Base-by-base conservation (phyloP, 2,888 invertebrate genomes). In the Philopedon plagiatum region DNA sequence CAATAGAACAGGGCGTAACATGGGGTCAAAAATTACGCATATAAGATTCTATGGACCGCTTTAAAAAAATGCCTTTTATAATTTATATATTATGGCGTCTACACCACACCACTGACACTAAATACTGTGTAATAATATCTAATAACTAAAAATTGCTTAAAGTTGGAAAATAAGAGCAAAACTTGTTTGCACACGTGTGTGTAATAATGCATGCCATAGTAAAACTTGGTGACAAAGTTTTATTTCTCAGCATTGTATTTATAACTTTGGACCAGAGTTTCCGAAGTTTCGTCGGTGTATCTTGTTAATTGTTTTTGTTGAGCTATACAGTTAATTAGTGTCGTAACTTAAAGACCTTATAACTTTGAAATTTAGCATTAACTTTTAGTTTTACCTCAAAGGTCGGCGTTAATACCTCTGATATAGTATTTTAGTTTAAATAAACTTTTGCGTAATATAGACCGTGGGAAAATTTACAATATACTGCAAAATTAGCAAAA, bases 131-230 rank as follows among this genome's bases (percentile, higher is more conserved):
- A 54, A 19, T 57, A 44, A 13, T 46, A 44, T 64, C 63, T 70
- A 57, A 63, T 70, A 63, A 70, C 57, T 64, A 29, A 1, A 2
- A 19, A 49, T 26, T 18, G 70, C 26, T 19, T 41, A 71, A 65
- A 71, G 71, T 65, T 60, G 54, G 60, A 26, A 39, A 61, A 9
- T 37, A 61, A 61, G 58, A 54, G 44, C 65, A 56, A 54, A 71
- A 71, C 61, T 65, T 66, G 71, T 71, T 66, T 65, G 67, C 72
- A 72, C 72, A 72, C n/a, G n/a, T 67, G 72, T 72, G 72, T 72
- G 66, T 72, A 72, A 72, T 72, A 67, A 67, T 64, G 67, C 67
- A 23, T 62, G 62, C 67, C 62, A 62, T 26, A 72, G 67, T 67
- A 62, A 72, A 72, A 72, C 72, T 72, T 72, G 39, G 21, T 19